phyloP scores from a whole-genome alignment of 2,797 vertebrate genomes.

The Micropoecilia bifurca region DNA sequence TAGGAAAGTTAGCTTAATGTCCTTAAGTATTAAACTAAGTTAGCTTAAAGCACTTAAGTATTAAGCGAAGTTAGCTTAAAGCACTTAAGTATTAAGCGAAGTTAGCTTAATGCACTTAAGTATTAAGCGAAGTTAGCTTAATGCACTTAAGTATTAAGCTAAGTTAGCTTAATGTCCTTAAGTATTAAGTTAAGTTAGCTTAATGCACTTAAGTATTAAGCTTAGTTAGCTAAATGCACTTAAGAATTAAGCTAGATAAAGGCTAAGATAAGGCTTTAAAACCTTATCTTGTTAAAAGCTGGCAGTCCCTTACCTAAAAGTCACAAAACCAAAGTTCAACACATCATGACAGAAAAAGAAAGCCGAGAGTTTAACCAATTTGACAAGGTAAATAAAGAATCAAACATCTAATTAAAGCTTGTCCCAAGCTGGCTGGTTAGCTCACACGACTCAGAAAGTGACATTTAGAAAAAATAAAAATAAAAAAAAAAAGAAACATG shows the following conservation, averaged over 20 bases:
- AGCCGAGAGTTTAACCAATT: constrained; percentile 38
- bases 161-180: no score
- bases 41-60: no score
- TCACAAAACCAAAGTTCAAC: constrained; percentile 3
- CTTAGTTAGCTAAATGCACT: no score
- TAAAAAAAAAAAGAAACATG: constrained; percentile 40
- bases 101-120: no score
- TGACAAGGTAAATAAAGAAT: constrained; percentile 69
- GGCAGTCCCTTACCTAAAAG: background rate
- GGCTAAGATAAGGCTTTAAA: background rate
- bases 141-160: no score
- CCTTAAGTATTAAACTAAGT: no score
- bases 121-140: no score
- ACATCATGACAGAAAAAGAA: constrained; percentile 6
- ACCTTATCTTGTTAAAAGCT: background rate
- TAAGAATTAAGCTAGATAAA: no score
- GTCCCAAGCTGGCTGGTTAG: constrained; percentile 54
- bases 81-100: no score
- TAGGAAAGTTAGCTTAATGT: background rate
- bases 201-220: no score
- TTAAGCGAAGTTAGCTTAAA: no score
- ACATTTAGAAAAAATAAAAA: constrained; percentile 72
- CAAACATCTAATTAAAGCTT: constrained; percentile 71
- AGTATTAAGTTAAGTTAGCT: no score
- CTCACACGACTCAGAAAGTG: constrained; percentile 74